These are phyloP conservation scores for Bedellia somnulentella DNA, from an alignment of 2,888 invertebrate species.

Conservation along the genomic window DNA sequence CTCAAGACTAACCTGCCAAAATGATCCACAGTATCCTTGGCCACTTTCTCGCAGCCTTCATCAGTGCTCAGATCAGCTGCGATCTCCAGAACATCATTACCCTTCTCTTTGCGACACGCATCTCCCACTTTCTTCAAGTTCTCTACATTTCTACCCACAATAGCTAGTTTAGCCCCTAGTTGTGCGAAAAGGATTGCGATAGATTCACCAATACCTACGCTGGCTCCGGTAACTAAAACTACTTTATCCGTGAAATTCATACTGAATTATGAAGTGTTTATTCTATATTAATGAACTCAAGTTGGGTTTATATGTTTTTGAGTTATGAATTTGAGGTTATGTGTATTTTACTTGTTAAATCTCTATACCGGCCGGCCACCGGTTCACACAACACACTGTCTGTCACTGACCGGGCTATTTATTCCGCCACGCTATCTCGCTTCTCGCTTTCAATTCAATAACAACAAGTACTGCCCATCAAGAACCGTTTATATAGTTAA, in stretches of 20 bases:
- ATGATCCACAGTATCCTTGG: constrained; percentile 16
- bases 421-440: too few species aligned
- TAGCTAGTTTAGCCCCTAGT: constrained; percentile 17
- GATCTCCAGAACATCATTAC: constrained; percentile 15
- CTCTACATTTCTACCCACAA: constrained; percentile 19
- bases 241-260: constrained; percentile 19
- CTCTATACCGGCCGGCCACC: too few species aligned
- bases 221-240: constrained; percentile 23
- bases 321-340: too few species aligned
- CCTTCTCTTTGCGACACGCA: constrained; percentile 10
- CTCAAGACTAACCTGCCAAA: constrained; percentile 20
- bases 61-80: constrained; percentile 23
- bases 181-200: constrained; percentile 19
- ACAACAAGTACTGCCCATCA: too few species aligned
- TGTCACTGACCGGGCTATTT: too few species aligned
- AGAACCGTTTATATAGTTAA: too few species aligned
- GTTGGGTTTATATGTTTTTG: too few species aligned
- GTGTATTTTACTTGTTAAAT: too few species aligned
- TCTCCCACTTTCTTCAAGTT: constrained; percentile 11
- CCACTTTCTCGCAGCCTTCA: constrained; percentile 19
- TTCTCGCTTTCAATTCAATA: too few species aligned
- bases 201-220: constrained; percentile 22
- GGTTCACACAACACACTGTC: too few species aligned
- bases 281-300: too few species aligned
- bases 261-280: too few species aligned